These are phyloP conservation scores for Microlaimidae sp. DNA, from an alignment of 2,888 invertebrate genomes.

Conservation along the genomic window DNA sequence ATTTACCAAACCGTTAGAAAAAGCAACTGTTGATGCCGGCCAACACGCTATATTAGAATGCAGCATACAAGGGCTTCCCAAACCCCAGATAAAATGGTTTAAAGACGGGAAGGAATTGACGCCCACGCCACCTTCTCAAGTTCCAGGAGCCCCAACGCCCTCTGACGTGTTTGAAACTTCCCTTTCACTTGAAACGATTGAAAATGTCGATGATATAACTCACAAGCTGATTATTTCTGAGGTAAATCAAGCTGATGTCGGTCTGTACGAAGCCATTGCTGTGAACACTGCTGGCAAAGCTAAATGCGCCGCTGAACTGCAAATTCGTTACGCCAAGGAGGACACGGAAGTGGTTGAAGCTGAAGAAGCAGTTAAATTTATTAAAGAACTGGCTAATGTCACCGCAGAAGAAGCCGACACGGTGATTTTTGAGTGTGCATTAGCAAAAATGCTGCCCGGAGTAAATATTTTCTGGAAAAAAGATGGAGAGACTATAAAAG, in stretches of 20 bases:
- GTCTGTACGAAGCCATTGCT: slow-evolving; percentile 34
- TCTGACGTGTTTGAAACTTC: too few relatives aligned
- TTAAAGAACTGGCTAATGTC: too few relatives aligned
- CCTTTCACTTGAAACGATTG: too few relatives aligned
- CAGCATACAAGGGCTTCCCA: neutral
- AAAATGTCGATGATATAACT: neutral
- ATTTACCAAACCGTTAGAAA: neutral
- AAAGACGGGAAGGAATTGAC: slow-evolving; percentile 50
- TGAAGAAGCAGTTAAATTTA: too few relatives aligned
- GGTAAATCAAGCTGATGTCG: slow-evolving; percentile 42
- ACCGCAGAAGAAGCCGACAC: too few relatives aligned
- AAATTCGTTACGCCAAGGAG: slow-evolving; percentile 13
- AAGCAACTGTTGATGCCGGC: neutral
- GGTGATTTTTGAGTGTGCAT: too few relatives aligned
- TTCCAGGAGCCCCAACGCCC: too few relatives aligned
- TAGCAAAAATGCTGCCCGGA: too few relatives aligned
- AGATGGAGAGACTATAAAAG: too few relatives aligned
- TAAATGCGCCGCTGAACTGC: slow-evolving; percentile 20
- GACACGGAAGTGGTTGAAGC: slow-evolving; percentile 35
- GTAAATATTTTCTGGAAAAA: too few relatives aligned
- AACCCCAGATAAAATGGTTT: slow-evolving; percentile 64
- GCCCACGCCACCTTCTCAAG: neutral
- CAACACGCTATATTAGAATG: neutral
- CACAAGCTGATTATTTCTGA: slow-evolving; percentile 27
- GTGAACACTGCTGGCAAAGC: slow-evolving; percentile 38